phyloP scores from a whole-genome alignment of 2,797 vertebrate genomes.

The Bucorvus abyssinicus region DNA sequence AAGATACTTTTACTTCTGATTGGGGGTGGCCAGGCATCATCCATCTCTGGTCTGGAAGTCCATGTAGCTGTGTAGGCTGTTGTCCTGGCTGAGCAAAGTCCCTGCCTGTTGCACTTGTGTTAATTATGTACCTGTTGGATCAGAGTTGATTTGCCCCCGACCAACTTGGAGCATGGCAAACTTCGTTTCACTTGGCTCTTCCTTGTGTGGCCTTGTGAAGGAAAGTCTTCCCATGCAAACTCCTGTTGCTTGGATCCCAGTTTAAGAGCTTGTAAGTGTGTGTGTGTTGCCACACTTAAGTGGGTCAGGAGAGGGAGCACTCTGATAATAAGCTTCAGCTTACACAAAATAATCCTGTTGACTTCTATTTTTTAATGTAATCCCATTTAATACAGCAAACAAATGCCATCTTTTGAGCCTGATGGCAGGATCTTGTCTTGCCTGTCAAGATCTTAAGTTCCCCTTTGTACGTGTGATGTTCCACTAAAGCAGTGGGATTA shows the following conservation, averaged over 20 bases:
- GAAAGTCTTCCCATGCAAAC: not conserved
- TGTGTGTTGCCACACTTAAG: not conserved
- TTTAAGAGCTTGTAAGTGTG: not conserved
- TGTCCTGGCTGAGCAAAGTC: not conserved
- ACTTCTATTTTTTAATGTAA: not conserved
- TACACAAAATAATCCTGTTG: not conserved
- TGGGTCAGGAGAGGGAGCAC: not conserved
- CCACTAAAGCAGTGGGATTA: not conserved
- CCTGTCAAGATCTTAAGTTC: not conserved
- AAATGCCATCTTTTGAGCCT: not conserved
- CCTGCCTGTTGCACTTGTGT: not conserved
- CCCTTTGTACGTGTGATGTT: not conserved
- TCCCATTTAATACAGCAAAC: not conserved
- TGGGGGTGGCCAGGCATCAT: not conserved
- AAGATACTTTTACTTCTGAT: not conserved
- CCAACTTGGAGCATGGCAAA: not conserved
- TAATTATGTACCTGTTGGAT: not conserved
- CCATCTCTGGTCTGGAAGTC: not conserved
- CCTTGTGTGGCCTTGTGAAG: not conserved
- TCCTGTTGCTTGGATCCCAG: not conserved
- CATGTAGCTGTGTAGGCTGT: fast-evolving
- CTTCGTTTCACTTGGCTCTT: not conserved
- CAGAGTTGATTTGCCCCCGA: not conserved
- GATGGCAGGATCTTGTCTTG: not conserved
- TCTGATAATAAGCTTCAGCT: not conserved